Evolutionary conservation across 2,113 vertebrate genomes (phyloP).

Genomic region (Prietella phreatophila): DNA sequence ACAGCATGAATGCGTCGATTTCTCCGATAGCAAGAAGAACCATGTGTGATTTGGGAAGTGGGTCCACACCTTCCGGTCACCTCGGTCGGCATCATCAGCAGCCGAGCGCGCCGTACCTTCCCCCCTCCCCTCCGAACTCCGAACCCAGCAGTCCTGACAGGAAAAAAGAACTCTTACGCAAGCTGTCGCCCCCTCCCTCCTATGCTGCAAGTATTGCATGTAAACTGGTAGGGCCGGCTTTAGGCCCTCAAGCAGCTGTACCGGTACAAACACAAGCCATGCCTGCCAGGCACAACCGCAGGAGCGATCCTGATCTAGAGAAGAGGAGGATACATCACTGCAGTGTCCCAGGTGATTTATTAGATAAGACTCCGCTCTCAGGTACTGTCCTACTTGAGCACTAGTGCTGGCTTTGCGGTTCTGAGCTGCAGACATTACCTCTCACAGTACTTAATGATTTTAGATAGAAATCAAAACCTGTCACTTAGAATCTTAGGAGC

Average conservation of each 20-base stretch:
- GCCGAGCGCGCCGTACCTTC: conserved; percentile 83
- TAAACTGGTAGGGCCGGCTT: conserved; percentile 82
- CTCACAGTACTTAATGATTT: background rate
- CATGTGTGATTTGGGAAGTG: conserved; percentile 67
- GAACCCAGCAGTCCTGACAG: conserved; percentile 92
- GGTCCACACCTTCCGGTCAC: conserved; percentile 76
- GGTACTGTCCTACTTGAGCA: background rate
- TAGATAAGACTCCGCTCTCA: background rate
- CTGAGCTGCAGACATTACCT: background rate
- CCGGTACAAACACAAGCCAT: conserved; percentile 76
- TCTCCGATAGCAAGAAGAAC: conserved; percentile 78
- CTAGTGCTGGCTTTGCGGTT: background rate
- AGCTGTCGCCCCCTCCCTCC: conserved; percentile 88
- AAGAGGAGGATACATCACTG: conserved; percentile 96
- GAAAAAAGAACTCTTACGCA: conserved; percentile 86
- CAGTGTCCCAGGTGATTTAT: conserved; percentile 82
- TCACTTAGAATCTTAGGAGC: background rate
- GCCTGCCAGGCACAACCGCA: conserved; percentile 81
- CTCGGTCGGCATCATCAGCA: conserved; percentile 68
- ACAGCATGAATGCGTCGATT: conserved; percentile 73
- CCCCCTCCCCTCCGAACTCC: conserved; percentile 91
- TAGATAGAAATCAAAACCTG: background rate
- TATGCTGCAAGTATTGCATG: conserved; percentile 92
- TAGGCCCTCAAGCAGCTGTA: conserved; percentile 72
- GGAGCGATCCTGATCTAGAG: conserved; percentile 94